Conservation (phyloP, 2,113 vertebrate species). For the Peucedramus taeniatus region DNA sequence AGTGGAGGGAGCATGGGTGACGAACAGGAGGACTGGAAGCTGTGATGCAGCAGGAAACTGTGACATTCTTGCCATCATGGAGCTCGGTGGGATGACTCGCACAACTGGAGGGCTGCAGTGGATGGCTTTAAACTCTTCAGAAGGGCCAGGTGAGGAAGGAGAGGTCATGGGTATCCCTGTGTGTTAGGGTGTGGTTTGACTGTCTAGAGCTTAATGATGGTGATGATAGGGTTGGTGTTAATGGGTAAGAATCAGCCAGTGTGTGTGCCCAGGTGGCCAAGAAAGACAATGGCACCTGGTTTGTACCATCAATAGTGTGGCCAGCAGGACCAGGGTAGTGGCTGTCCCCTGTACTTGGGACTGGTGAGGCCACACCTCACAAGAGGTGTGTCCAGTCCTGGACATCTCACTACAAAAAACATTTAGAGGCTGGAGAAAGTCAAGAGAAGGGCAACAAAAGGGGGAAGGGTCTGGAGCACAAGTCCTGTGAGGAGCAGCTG, state of each 20-base stretch:
- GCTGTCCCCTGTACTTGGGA: background rate
- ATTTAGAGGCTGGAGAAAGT: fast-evolving
- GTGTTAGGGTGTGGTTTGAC: background rate
- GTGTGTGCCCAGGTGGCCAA: background rate
- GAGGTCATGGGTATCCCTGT: background rate
- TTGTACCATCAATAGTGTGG: background rate
- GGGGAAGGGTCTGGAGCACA: background rate
- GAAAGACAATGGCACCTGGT: background rate
- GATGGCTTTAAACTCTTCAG: background rate
- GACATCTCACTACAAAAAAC: too few relatives aligned
- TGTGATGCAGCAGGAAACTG: background rate
- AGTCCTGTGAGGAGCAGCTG: background rate
- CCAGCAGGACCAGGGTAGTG: background rate
- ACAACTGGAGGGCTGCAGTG: background rate
- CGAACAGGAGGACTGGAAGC: background rate
- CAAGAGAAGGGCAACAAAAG: background rate
- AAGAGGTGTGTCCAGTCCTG: background rate
- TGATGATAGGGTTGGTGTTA: background rate
- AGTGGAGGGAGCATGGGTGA: background rate
- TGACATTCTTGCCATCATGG: background rate
- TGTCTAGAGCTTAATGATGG: background rate
- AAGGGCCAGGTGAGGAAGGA: background rate
- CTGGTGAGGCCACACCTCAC: background rate
- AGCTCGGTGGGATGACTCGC: background rate
- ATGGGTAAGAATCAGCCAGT: background rate